Evolutionary conservation across 2,888 invertebrate species (phyloP).

Genomic region (Catocala nupta): DNA sequence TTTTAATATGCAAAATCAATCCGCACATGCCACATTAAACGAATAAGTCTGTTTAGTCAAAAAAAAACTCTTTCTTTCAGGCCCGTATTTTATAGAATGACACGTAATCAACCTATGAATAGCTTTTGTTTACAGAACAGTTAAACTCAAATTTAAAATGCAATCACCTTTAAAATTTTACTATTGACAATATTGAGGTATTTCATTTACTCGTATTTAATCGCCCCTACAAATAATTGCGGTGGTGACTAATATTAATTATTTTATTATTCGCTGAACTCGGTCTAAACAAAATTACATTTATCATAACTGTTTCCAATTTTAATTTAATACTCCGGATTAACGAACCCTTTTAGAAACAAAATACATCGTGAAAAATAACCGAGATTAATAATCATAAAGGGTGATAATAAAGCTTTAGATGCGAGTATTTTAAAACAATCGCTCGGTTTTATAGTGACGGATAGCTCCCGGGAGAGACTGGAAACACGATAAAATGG

Average conservation of each 20-base stretch:
- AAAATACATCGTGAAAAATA: constrained; percentile 33
- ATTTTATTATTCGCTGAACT: constrained; percentile 13
- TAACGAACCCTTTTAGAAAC: constrained; percentile 9
- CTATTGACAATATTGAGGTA: constrained; percentile 16
- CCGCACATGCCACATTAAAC: too few relatives aligned
- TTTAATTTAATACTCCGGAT: constrained; percentile 16
- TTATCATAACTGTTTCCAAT: constrained; percentile 19
- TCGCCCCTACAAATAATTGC: neutral
- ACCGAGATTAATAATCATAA: constrained; percentile 38
- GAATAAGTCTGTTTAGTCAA: too few relatives aligned
- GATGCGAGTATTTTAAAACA: constrained; percentile 47
- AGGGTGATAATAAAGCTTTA: constrained; percentile 39
- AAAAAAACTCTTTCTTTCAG: too few relatives aligned
- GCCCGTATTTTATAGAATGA: neutral
- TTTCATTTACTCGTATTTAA: constrained; percentile 13
- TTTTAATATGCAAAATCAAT: constrained; percentile 27
- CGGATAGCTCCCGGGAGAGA: constrained; percentile 54
- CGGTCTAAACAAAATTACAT: constrained; percentile 17
- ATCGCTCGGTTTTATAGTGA: constrained; percentile 57
- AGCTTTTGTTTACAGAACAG: constrained; percentile 30
- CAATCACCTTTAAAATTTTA: constrained; percentile 20
- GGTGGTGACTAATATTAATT: constrained; percentile 17
- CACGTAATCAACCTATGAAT: constrained; percentile 29
- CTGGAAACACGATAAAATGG: constrained; percentile 55
- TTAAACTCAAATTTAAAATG: constrained; percentile 33